A percentile compares a stretch with the other conserved stretches of the same genome.
phyloP scores from a whole-genome alignment of 2,113 vertebrate species.

The Anolis carolinensis region DNA sequence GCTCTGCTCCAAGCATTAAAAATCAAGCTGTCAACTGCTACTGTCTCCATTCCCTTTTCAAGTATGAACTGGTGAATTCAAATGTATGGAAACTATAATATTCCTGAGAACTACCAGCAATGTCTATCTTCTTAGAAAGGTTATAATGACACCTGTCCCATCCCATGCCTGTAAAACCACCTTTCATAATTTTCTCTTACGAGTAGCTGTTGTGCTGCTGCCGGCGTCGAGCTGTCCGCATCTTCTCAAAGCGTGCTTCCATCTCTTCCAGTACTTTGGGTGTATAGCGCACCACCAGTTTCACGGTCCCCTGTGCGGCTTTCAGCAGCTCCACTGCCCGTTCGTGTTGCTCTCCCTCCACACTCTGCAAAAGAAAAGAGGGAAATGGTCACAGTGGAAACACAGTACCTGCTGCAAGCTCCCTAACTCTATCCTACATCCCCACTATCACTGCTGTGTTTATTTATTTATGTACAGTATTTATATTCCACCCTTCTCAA shows the following conservation, averaged over 20 bases:
- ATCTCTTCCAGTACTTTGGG: conserved; percentile 92
- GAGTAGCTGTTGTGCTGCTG: conserved; percentile 93
- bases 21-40: neutral
- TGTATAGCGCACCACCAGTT: conserved; percentile 91
- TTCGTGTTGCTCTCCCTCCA: conserved; percentile 92
- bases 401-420: neutral
- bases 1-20: neutral
- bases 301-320: conserved; percentile 89
- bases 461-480: no score
- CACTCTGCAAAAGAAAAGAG: conserved; percentile 74
- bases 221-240: conserved; percentile 87
- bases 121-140: neutral
- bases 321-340: conserved; percentile 92
- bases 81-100: neutral
- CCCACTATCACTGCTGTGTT: neutral
- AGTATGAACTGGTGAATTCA: neutral
- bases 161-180: no score
- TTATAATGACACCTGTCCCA: neutral
- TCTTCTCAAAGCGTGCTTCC: conserved; percentile 94
- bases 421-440: no score
- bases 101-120: neutral
- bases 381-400: neutral
- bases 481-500: no score
- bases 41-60: neutral
- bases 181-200: conserved; percentile 69